Conservation (phyloP, 2,797 vertebrate genomes). For the Hydrocynus forskahlii region DNA sequence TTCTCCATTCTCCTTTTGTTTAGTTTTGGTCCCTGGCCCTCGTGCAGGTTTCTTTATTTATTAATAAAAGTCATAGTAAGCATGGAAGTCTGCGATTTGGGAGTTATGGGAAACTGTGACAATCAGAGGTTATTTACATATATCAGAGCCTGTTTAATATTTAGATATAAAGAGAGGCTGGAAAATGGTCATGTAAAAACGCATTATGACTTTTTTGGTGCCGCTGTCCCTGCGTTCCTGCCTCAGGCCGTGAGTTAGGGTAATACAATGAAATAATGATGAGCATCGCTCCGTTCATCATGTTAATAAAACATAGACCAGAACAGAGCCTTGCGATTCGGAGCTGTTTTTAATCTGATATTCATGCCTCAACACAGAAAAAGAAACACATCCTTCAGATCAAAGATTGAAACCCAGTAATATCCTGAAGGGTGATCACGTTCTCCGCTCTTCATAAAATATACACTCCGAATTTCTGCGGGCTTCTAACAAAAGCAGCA, state of each 20-base stretch:
- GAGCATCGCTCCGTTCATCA: not conserved
- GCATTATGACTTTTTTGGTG: too few species aligned
- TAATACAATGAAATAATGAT: not conserved
- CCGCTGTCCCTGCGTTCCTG: not conserved
- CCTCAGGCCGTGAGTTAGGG: not conserved
- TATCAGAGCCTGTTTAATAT: too few species aligned
- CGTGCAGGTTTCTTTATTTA: too few species aligned
- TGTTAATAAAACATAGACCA: not conserved
- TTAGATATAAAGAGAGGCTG: too few species aligned
- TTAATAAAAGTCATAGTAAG: too few species aligned
- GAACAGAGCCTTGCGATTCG: not conserved
- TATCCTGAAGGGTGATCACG: not conserved
- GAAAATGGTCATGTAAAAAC: too few species aligned
- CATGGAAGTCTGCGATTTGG: too few species aligned
- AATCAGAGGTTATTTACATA: too few species aligned
- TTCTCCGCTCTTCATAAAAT: not conserved
- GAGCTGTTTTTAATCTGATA: not conserved
- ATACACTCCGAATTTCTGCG: not conserved
- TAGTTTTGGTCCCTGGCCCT: too few species aligned
- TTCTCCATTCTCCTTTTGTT: too few species aligned
- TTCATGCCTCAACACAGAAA: not conserved
- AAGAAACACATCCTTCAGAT: conserved; percentile 6
- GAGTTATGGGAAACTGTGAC: too few species aligned
- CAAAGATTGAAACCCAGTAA: conserved; percentile 5
- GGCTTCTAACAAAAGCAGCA: not conserved